A percentile compares a stretch with the other conserved stretches of the same genome.
Evolutionary conservation across 2,113 vertebrate genomes (phyloP).

Genomic region (Henicopernis longicauda): DNA sequence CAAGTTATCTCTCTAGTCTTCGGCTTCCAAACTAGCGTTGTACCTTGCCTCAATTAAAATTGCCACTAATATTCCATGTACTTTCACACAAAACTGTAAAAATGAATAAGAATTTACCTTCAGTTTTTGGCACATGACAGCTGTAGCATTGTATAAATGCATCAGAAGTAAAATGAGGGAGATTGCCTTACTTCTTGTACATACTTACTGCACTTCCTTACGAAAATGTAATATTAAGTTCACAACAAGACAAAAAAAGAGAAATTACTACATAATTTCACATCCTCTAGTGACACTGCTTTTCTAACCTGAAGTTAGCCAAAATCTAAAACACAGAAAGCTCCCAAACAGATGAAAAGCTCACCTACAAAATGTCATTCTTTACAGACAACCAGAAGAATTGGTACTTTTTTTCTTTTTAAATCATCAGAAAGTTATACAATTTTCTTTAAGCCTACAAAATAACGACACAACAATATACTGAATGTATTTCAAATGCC

Average conservation of each 20-base stretch:
- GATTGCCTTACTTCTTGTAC: background rate
- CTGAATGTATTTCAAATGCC: background rate
- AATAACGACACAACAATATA: background rate
- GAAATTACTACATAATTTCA: background rate
- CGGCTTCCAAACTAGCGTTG: background rate
- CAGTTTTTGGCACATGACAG: background rate
- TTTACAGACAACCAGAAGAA: background rate
- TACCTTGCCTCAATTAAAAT: background rate
- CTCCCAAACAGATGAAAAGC: background rate
- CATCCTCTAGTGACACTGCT: background rate
- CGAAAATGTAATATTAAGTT: background rate
- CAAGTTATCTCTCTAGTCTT: background rate
- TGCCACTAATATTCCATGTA: background rate
- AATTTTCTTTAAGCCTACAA: background rate
- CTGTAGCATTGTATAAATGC: background rate
- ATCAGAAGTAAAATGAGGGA: background rate
- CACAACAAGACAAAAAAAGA: background rate
- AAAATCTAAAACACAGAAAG: background rate
- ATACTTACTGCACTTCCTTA: background rate
- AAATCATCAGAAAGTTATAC: background rate
- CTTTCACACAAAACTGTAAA: background rate
- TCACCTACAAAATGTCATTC: background rate
- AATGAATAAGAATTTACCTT: background rate
- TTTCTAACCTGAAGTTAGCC: background rate
- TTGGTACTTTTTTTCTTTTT: background rate